Evolutionary conservation across 2,888 invertebrate genomes (phyloP), one percentile per base, ranked within the genome.

Genomic region (Agonopterix subpropinquella): DNA sequence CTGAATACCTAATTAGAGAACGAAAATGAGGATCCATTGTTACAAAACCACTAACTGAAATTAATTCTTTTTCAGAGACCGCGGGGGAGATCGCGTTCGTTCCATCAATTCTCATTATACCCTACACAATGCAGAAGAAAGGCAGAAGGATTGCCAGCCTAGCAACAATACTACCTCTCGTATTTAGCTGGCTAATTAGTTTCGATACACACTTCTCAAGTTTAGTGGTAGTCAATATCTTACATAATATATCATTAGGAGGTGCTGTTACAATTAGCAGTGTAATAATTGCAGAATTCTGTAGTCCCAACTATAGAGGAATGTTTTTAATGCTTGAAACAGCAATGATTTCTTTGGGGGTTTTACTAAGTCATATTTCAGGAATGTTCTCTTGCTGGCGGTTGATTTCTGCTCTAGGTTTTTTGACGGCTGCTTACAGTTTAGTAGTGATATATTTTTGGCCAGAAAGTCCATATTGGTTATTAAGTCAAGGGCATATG

Each of bases 401-500:
- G 47, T 5, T 58, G 0, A 54, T 61, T 41, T 56, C 57, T 7
- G 28, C 45, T n/a, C 35, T 64, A 8, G 64, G 60, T 41, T 39
- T 58, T 13, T 5, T 57, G 11, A 53, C 56, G 11, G 44, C 61
- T 41, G 7, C 50, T 1, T 51, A 47, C 11, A 52, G 55, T 13
- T 41, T 59, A 7, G 37, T 55, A 10, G 47, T 59, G 10, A 53
- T 52, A 7, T 59, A 57, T 11, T 52, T 53, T 11, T 60, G 52
- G 36, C 58, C 57, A 36, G 62, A 64, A 52, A 62, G 62, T 18
- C 62, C 62, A 3, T 60, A 61, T 45, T 62, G 61, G 62, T 47
- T 64, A 11, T 55, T 60, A 8, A 57, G 48, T 48, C 51, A 60
- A 48, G 62, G 60, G 1, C 51, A 60, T 15, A 53, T 58, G 28